Percentiles rank a stretch among this genome's conserved stretches.
Evolutionary conservation across 2,888 invertebrate genomes (phyloP).

Genomic region (Agrenia bidenticulata): DNA sequence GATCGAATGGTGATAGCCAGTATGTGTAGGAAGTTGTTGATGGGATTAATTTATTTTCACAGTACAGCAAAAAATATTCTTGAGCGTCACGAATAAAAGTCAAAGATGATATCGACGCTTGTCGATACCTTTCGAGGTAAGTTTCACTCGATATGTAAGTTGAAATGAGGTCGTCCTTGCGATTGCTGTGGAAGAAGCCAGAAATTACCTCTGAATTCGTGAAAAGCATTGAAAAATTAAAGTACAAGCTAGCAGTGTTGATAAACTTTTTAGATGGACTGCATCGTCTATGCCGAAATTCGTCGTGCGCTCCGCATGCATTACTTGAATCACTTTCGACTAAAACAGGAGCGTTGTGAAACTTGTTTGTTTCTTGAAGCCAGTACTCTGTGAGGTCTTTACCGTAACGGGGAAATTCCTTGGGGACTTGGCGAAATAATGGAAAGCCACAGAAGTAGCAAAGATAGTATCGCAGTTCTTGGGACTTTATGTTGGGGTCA

Average conservation of each 20-base stretch:
- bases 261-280: background rate
- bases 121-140: background rate
- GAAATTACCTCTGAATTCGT: background rate
- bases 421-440: background rate
- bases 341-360: background rate
- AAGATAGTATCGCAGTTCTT: background rate
- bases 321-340: background rate
- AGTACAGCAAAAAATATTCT: background rate
- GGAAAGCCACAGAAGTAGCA: background rate
- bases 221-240: background rate
- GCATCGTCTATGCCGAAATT: background rate
- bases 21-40: background rate
- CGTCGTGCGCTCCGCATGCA: background rate
- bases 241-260: background rate
- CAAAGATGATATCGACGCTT: background rate
- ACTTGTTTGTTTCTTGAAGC: background rate
- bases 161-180: too few relatives aligned
- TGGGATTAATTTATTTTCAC: background rate
- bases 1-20: background rate
- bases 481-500: background rate
- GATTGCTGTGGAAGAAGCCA: too few relatives aligned
- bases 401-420: background rate
- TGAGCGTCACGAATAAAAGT: background rate
- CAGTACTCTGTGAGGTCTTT: background rate
- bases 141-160: background rate